Evolutionary conservation across 2,797 vertebrate genomes (phyloP), one percentile per base, ranked within the genome.

Genomic region (Leucoraja ocellata): DNA sequence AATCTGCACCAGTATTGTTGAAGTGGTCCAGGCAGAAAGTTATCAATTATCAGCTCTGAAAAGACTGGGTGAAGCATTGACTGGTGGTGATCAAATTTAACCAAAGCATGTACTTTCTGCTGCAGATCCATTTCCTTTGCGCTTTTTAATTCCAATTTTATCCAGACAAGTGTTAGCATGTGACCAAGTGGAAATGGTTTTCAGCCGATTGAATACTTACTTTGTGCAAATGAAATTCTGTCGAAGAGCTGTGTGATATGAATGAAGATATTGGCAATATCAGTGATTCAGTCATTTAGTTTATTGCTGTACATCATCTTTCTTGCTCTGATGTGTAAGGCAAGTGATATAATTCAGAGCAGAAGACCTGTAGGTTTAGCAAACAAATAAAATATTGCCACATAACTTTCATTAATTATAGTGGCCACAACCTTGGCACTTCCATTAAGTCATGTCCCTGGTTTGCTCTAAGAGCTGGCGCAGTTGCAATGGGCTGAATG

Each of bases 71-170:
- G 80, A 83, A 58, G 80, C 46, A 83, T 54, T 10, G 46, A 54
- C 58, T 32, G 14, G 61, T 88, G 58, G 58, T 65, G 84, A 88
- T 88, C 84, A 88, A 63, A n/a, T 88, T 88, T 88, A 65, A 65
- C 28, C 61, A 88, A 65, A 88, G 61, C 13, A 88, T 65, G 61
- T 65, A 68, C 7, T 36, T 68, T 68, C 32, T 32, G 32, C 63
- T 88, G 61, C n/a, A 88, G 63, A 32, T 32, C n/a, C 61, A 65
- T 88, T 68, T 16, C 11, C 16, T 68, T 88, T 16, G 16, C 14
- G n/a, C 32, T 88, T 88, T 68, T 88, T 88, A 88, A 68, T 88
- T 88, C 84, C 84, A 88, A 36, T 88, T 65, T 68, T 32, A 88
- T 32, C 84, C 2, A 68, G 84, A 68, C 68, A n/a, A 88, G 63